Base-by-base conservation (phyloP, 2,113 vertebrate species). In the Scatophagus argus region DNA sequence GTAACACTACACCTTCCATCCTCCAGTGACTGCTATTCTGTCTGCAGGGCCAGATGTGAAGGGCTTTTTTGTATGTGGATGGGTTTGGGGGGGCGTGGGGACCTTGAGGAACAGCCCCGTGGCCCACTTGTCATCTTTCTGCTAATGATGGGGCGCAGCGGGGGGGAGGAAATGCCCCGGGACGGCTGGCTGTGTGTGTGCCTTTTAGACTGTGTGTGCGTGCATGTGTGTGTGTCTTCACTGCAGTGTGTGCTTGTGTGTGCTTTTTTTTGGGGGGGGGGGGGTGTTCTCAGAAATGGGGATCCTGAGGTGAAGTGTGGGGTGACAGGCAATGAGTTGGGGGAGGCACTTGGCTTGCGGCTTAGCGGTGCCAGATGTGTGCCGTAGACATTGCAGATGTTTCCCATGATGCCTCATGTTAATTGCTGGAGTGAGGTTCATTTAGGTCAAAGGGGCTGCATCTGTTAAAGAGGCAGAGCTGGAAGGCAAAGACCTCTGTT, bases 281-380 rank as follows among this genome's bases (percentile, higher is more conserved):
- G 44, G 49, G 65, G 5, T 36, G 11, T 32, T 46, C 68, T 66
- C 29, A 58, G 46, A 67, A 87, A 55, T 14, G 1, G 25, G 62
- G 59, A n/a, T 79, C 61, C 39, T 39, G 63, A 69, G 58, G 58
- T 51, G 66, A 54, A 49, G 25, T 3, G 3, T 62, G 72, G 69
- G 58, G 56, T 27, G 81, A 70, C 75, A 61, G 51, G 47, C 72
- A 59, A 51, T 31, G n/a, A 71, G 65, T 23, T 44, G 51, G 80
- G 74, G 87, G 54, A 27, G 67, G 71, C 47, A 54, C 77, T 86
- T 79, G 68, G 82, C 68, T 71, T 51, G 38, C 11, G 56, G 74
- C 85, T 82, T 82, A 85, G 87, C 43, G 0, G 55, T 43, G 79
- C 88, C 91, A 94, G 87, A 94, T 92, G 91, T 91, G 89, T 66